Conservation (phyloP, 2,888 invertebrate species). For the Trachelus tabidus region DNA sequence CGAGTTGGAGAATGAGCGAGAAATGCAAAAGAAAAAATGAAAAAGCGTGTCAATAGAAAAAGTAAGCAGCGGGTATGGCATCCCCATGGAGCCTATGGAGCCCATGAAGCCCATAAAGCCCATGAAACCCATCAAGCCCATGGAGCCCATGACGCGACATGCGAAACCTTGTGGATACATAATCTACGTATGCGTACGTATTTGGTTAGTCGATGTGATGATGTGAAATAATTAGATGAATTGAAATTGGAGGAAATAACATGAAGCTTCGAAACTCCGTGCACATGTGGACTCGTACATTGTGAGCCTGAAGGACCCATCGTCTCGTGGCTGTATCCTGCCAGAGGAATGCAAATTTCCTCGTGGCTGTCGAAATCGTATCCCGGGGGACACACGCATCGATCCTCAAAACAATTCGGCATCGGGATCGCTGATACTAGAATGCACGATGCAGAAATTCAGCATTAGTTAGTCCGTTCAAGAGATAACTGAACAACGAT, state of each 20-base stretch:
- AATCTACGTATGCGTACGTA: background rate
- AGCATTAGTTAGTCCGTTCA: background rate
- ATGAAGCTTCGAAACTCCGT: background rate
- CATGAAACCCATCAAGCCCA: background rate
- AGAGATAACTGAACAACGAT: background rate
- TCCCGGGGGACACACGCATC: constrained; percentile 67
- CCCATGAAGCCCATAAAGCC: no score
- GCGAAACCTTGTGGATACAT: background rate
- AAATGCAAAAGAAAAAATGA: background rate
- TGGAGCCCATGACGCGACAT: no score
- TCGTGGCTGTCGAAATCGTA: constrained; percentile 58
- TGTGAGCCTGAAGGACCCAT: constrained; percentile 65
- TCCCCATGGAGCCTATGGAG: background rate
- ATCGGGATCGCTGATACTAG: constrained; percentile 61
- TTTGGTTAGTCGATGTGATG: no score
- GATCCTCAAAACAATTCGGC: constrained; percentile 65
- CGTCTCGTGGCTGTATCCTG: constrained; percentile 60
- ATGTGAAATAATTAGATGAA: background rate
- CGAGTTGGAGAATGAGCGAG: background rate
- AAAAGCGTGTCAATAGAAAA: background rate
- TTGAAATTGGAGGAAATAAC: background rate
- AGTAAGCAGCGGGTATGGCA: background rate
- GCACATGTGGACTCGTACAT: constrained; percentile 49
- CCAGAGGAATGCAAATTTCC: constrained; percentile 60
- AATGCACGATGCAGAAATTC: constrained; percentile 43